Evolutionary conservation across 2,888 invertebrate species (phyloP).

Genomic region (Nymphalis c-album): DNA sequence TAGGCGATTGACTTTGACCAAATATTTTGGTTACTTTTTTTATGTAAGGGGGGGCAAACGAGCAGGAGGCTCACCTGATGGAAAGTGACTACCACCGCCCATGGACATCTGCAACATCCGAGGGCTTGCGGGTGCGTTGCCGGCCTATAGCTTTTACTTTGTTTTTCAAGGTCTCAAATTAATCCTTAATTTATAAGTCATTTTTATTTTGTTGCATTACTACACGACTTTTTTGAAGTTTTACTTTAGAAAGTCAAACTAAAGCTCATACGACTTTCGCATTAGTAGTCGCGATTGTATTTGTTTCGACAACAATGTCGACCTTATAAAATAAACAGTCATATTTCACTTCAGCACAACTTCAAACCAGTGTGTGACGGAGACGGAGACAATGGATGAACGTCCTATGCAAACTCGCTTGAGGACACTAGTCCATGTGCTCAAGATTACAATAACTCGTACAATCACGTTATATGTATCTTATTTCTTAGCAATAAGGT

Average conservation of each 20-base stretch:
- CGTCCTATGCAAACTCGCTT: constrained; percentile 27
- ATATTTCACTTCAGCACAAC: constrained; percentile 20
- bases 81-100: no score
- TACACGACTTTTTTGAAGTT: background rate
- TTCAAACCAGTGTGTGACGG: constrained; percentile 18
- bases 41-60: no score
- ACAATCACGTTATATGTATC: background rate
- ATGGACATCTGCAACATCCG: no score
- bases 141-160: no score
- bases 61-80: no score
- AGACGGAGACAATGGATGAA: constrained; percentile 19
- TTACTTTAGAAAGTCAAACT: background rate
- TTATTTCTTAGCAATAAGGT: background rate
- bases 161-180: no score
- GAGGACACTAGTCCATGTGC: background rate
- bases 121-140: no score
- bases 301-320: constrained; percentile 7
- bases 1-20: no score
- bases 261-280: background rate
- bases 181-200: no score
- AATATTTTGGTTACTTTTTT: no score
- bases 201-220: no score
- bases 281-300: background rate
- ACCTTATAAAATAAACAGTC: constrained; percentile 23
- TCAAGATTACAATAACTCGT: background rate